Evolutionary conservation across 2,113 vertebrate species (phyloP).

Genomic region (Lophura nycthemera): DNA sequence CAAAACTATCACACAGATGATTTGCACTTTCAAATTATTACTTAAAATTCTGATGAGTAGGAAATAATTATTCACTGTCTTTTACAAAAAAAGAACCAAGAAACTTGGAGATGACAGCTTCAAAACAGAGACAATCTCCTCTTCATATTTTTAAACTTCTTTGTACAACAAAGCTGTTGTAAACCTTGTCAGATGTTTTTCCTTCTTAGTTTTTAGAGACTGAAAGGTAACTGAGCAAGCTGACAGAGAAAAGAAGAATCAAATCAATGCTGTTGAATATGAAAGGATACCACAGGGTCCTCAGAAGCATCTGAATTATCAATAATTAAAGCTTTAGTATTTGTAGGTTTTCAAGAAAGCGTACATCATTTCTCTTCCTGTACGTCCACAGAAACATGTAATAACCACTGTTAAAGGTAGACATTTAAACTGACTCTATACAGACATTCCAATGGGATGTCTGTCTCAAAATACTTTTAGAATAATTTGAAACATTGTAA

Average conservation of each 20-base stretch:
- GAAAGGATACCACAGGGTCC: neutral
- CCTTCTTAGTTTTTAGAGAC: neutral
- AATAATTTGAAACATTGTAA: neutral
- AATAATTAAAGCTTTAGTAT: neutral
- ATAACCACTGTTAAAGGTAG: neutral
- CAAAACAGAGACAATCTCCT: rapidly evolving
- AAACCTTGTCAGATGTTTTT: neutral
- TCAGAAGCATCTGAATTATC: neutral
- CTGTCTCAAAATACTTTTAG: neutral
- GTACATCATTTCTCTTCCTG: neutral
- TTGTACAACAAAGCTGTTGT: neutral
- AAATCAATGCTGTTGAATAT: neutral
- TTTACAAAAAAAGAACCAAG: neutral
- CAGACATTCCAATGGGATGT: rapidly evolving
- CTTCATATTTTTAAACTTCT: neutral
- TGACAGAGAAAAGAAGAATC: neutral
- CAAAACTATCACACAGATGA: neutral
- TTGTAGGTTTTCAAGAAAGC: neutral
- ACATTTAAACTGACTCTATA: neutral
- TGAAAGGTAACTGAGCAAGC: neutral
- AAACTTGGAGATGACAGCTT: neutral
- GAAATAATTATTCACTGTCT: neutral
- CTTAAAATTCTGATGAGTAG: neutral
- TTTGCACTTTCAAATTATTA: neutral
- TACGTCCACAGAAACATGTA: neutral